phyloP scores from a whole-genome alignment of 2,797 vertebrate species.

The Poeciliopsis turneri region DNA sequence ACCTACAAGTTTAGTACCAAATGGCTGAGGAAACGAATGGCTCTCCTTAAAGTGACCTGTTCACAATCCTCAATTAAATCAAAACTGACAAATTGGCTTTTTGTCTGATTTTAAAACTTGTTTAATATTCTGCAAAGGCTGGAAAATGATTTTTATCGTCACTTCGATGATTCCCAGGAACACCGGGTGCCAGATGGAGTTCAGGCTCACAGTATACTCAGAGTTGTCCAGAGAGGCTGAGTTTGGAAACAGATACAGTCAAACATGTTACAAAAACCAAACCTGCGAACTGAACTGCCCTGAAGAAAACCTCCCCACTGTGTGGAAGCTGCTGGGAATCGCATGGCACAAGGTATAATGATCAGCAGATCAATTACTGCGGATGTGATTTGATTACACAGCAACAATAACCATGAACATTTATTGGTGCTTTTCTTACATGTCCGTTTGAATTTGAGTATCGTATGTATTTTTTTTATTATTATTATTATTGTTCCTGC shows the following conservation, averaged over 20 bases:
- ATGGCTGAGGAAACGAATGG: not conserved
- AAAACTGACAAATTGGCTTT: not conserved
- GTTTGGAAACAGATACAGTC: accelerated
- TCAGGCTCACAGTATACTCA: constrained; percentile 43
- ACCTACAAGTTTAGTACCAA: not conserved
- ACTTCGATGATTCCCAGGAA: constrained; percentile 33
- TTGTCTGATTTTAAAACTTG: not conserved
- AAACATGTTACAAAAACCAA: constrained; percentile 8
- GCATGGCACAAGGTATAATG: constrained; percentile 67
- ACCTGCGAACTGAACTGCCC: constrained; percentile 42
- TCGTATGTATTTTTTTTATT: too few species aligned
- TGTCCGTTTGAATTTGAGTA: not conserved
- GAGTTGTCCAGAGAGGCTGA: constrained; percentile 13
- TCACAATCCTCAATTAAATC: not conserved
- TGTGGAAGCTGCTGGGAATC: not conserved
- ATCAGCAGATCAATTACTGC: not conserved
- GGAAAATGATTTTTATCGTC: not conserved
- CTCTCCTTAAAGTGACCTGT: not conserved
- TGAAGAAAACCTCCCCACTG: not conserved
- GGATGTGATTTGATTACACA: not conserved
- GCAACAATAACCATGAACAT: not conserved
- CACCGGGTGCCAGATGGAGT: constrained; percentile 5
- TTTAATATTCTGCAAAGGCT: not conserved
- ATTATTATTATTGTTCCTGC: not conserved
- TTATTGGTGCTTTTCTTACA: not conserved